Base-by-base conservation (phyloP, 2,113 vertebrate species). In the Sander lucioperca region DNA sequence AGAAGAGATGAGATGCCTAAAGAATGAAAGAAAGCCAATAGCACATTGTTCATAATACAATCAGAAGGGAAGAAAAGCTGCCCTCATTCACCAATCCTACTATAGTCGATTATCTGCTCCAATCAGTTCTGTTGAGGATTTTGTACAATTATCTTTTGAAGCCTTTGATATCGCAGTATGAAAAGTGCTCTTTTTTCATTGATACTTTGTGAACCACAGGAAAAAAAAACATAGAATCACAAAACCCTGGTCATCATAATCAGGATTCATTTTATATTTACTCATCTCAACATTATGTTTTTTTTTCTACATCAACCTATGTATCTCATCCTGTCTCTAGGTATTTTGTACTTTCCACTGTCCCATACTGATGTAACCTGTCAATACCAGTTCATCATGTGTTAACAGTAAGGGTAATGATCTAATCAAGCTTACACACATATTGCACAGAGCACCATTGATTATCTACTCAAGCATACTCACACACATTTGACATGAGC, bases 11-110 rank as follows among this genome's bases (percentile, higher is more conserved):
- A 51, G 33, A 50, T 33, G 30, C 56, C 76, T 11, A 54, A 86
- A 84, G 80, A 69, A 66, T 18, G 6, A 58, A 53, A 48, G 90
- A 88, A 85, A 93, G 33, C 30, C 76, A 89, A 93, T 88, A 64
- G 23, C 50, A 87, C 51, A n/a, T 25, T 12, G 50, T 66, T 53
- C n/a, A 43, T 19, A 68, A 16, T n/a, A 88, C 84, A 84, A 66
- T 81, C 1, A 36, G 70, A 56, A 59, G 63, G 47, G 88, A 88
- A 88, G 64, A 92, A 83, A 79, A 74, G 64, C 27, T 77, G 77
- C 21, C 77, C 86, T 85, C 75, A 54, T 88, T 90, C 14, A 59
- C 23, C 19, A 5, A 66, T 86, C 69, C 66, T 25, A 72, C 43
- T 66, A 9, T 33, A 59, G 51, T 30, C 15, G 9, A 33, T 77